Percentiles rank a stretch among this genome's conserved stretches.
phyloP scores from a whole-genome alignment of 2,113 vertebrate species.

The Oophaga pumilio region DNA sequence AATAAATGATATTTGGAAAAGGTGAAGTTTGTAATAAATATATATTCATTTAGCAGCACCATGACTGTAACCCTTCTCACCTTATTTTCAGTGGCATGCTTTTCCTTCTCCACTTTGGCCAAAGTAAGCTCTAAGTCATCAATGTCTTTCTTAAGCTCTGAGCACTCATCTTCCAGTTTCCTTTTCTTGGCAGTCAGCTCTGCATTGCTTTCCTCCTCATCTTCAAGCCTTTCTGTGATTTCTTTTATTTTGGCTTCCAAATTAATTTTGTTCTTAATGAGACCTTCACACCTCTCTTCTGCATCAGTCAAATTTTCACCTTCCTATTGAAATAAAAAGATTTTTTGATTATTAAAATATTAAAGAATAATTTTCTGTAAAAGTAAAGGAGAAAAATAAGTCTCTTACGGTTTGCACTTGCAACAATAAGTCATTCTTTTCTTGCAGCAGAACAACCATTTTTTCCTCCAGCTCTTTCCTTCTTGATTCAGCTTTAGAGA shows the following conservation, averaged over 20 bases:
- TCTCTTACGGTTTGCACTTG: constrained; percentile 82
- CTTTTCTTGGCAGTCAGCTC: constrained; percentile 75
- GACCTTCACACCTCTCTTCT: constrained; percentile 84
- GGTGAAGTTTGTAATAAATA: neutral
- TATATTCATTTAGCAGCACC: too few species aligned
- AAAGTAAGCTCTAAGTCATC: constrained; percentile 80
- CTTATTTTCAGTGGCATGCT: constrained; percentile 85
- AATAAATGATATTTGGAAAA: neutral
- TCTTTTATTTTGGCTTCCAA: constrained; percentile 83
- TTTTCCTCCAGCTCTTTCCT: constrained; percentile 84
- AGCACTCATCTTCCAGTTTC: constrained; percentile 81
- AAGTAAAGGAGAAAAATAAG: too few species aligned
- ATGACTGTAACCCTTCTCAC: too few species aligned
- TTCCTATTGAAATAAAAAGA: constrained; percentile 69
- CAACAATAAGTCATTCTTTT: constrained; percentile 85
- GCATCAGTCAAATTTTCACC: constrained; percentile 82
- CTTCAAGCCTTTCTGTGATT: constrained; percentile 76
- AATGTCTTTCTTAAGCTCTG: constrained; percentile 79
- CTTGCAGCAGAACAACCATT: constrained; percentile 81
- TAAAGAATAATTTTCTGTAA: neutral
- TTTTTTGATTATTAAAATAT: neutral
- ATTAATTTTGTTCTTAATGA: constrained; percentile 82
- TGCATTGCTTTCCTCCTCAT: constrained; percentile 80
- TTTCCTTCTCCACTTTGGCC: constrained; percentile 82
- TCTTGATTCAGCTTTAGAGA: constrained; percentile 77